These are phyloP conservation scores for Zaprionus ornatus DNA, from an alignment of 1,140 invertebrate species.

Conservation along the genomic window DNA sequence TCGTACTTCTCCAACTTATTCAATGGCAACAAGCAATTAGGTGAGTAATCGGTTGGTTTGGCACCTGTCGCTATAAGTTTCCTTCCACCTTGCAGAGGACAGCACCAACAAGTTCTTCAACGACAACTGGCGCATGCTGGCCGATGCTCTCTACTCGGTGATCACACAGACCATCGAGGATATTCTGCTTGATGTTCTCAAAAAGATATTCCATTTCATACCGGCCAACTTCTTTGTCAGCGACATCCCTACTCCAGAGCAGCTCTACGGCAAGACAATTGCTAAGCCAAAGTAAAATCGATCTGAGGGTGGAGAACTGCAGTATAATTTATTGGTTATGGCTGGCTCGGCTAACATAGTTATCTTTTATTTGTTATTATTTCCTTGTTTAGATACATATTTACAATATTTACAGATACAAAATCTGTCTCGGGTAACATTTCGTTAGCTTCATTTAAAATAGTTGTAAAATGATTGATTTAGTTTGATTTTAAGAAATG, in stretches of 20 bases:
- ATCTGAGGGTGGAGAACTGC: background rate
- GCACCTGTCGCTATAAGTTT: background rate
- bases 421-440: background rate
- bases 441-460: background rate
- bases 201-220: constrained; percentile 87
- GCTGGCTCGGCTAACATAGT: background rate
- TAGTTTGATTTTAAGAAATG: background rate
- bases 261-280: constrained; percentile 71
- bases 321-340: constrained; percentile 20
- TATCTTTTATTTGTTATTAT: background rate
- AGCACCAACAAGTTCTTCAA: constrained; percentile 89
- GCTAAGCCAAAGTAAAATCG: constrained; percentile 36
- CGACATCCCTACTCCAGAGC: constrained; percentile 84
- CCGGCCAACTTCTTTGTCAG: constrained; percentile 87
- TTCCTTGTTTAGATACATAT: background rate
- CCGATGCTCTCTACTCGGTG: constrained; percentile 87
- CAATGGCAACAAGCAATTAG: constrained; percentile 80
- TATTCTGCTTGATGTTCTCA: constrained; percentile 87
- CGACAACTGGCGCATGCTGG: constrained; percentile 88
- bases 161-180: constrained; percentile 88
- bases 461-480: background rate
- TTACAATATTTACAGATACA: background rate
- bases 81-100: constrained; percentile 85
- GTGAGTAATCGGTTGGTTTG: constrained; percentile 28
- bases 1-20: constrained; percentile 80